These are phyloP conservation scores for Gobio occitaniae DNA, from an alignment of 2,797 vertebrate genomes.

Conservation along the genomic window DNA sequence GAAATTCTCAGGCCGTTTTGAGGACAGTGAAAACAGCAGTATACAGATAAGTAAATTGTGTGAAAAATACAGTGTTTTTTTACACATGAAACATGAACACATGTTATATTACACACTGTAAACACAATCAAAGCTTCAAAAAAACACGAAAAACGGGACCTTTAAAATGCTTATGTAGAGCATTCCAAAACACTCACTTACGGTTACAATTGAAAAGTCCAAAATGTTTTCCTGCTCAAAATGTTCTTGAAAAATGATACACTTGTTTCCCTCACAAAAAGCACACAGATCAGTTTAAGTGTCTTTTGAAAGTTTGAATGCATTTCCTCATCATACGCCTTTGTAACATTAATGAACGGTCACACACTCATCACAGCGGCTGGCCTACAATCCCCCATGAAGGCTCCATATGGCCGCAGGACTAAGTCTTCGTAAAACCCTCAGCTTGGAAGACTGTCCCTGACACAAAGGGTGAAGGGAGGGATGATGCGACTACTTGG, in stretches of 20 bases:
- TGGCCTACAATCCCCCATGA: conserved; percentile 47
- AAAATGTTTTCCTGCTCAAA: background rate
- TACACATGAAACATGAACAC: too few relatives aligned
- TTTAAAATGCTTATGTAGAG: too few relatives aligned
- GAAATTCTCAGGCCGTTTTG: too few relatives aligned
- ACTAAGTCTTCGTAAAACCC: conserved; percentile 57
- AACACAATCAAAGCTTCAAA: too few relatives aligned
- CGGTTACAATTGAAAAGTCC: background rate
- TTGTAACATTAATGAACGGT: conserved; percentile 17
- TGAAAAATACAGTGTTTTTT: too few relatives aligned
- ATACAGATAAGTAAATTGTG: too few relatives aligned
- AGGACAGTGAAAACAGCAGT: too few relatives aligned
- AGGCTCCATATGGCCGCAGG: conserved; percentile 59
- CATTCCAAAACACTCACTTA: too few relatives aligned
- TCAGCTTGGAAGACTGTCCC: conserved; percentile 39
- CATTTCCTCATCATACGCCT: background rate
- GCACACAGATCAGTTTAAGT: background rate
- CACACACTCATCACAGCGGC: background rate
- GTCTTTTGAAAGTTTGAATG: background rate
- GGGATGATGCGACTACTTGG: conserved; percentile 2
- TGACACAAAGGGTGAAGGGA: conserved; percentile 7
- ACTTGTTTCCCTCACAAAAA: background rate
- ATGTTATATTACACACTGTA: too few relatives aligned
- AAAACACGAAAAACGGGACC: too few relatives aligned
- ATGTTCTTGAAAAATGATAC: background rate